Evolutionary conservation across 2,797 vertebrate genomes (phyloP).

Genomic region (Pipistrellus pipistrellus): DNA sequence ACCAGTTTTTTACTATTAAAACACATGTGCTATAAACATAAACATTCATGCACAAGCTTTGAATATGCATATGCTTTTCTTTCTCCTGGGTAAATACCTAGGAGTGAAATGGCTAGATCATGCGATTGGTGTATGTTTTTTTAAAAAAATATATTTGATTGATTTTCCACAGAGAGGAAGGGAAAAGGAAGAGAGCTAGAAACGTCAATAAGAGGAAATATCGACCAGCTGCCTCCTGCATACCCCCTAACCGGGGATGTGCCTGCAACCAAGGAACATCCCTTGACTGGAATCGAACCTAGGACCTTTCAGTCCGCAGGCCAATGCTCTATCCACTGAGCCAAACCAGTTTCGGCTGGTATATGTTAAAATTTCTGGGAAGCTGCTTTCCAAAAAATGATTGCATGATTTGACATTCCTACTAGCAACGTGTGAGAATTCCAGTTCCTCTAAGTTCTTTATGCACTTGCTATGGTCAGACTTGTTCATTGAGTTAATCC

Average conservation of each 20-base stretch:
- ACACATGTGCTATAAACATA: background rate
- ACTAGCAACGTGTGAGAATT: background rate
- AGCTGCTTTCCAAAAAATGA: background rate
- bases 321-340: no score
- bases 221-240: no score
- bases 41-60: background rate
- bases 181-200: no score
- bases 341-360: no score
- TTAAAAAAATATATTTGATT: no score
- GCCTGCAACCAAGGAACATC: no score
- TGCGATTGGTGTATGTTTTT: background rate
- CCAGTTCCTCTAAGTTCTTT: background rate
- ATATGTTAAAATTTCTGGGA: constrained; percentile 10
- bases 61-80: background rate
- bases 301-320: no score
- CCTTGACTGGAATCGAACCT: no score
- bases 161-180: no score
- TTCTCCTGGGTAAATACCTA: background rate
- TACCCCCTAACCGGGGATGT: no score
- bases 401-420: constrained; percentile 14
- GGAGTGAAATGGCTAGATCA: background rate
- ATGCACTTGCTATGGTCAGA: background rate
- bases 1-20: background rate
- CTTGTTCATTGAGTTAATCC: constrained; percentile 1
- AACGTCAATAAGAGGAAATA: no score